Conservation (phyloP, 2,888 invertebrate species). For the Argyresthia albistria region DNA sequence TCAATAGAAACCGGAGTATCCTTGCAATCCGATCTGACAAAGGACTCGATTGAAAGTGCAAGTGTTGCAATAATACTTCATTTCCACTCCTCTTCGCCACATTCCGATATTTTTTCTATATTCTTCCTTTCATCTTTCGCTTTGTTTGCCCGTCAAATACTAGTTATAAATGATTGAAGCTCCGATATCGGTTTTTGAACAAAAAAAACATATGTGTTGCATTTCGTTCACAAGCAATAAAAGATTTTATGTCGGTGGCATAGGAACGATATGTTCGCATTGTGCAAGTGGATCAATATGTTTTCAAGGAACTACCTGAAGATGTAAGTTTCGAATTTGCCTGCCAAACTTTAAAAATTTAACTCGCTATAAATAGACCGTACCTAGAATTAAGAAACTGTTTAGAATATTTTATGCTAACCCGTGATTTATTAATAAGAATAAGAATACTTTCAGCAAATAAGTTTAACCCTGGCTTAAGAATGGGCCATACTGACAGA, state of each 20-base stretch:
- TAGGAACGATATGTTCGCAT: background rate
- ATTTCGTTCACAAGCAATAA: background rate
- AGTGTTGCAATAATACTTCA: constrained; percentile 69
- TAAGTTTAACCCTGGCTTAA: too few species aligned
- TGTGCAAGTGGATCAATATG: background rate
- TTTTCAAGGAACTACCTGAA: constrained; percentile 41
- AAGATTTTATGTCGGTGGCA: background rate
- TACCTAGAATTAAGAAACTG: too few species aligned
- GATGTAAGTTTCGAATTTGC: constrained; percentile 23
- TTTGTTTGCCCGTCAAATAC: constrained; percentile 62
- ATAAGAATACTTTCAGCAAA: too few species aligned
- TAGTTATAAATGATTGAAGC: constrained; percentile 68
- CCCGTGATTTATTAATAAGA: too few species aligned
- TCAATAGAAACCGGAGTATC: constrained; percentile 4
- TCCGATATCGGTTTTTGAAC: constrained; percentile 52
- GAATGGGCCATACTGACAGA: too few species aligned
- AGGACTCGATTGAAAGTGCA: constrained; percentile 60
- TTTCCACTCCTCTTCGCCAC: constrained; percentile 49
- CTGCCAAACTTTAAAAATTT: constrained; percentile 14
- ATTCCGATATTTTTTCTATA: constrained; percentile 60
- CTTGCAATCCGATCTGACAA: constrained; percentile 34
- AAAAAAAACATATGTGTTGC: background rate
- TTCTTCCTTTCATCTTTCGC: constrained; percentile 25
- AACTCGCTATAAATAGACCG: too few species aligned
- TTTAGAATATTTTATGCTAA: too few species aligned